phyloP scores from a whole-genome alignment of 2,797 vertebrate genomes.

The Anguilla pacifica region DNA sequence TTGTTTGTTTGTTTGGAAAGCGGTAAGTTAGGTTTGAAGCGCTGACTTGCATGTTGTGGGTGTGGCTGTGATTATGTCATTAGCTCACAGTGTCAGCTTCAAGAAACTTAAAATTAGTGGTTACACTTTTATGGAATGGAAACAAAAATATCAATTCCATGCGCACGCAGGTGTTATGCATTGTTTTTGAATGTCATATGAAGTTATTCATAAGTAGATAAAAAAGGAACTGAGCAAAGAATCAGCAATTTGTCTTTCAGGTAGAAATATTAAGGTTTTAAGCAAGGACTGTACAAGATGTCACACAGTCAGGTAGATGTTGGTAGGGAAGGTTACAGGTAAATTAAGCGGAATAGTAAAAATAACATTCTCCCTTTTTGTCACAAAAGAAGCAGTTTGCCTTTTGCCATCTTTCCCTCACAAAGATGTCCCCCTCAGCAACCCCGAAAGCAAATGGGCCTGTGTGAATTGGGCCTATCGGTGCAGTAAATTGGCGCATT shows the following conservation, averaged over 20 bases:
- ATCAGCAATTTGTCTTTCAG: neutral
- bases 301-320: neutral
- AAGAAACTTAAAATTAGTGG: constrained; percentile 63
- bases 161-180: neutral
- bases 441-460: neutral
- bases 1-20: neutral
- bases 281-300: neutral
- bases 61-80: constrained; percentile 36
- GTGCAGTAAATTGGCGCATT: neutral
- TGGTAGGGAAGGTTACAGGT: neutral
- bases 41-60: neutral
- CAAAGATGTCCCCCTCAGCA: neutral
- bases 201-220: neutral
- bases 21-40: neutral
- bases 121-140: constrained; percentile 40
- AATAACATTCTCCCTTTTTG: neutral
- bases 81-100: constrained; percentile 64
- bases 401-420: neutral
- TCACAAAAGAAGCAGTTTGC: neutral
- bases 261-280: neutral
- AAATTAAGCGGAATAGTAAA: neutral
- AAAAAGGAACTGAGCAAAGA: neutral
- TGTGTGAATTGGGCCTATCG: neutral
- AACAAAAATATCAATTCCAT: neutral
- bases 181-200: neutral